Percentiles rank a stretch among this genome's conserved stretches.
Conservation (phyloP, 2,888 invertebrate genomes). For the Psylliodes chrysocephalus region DNA sequence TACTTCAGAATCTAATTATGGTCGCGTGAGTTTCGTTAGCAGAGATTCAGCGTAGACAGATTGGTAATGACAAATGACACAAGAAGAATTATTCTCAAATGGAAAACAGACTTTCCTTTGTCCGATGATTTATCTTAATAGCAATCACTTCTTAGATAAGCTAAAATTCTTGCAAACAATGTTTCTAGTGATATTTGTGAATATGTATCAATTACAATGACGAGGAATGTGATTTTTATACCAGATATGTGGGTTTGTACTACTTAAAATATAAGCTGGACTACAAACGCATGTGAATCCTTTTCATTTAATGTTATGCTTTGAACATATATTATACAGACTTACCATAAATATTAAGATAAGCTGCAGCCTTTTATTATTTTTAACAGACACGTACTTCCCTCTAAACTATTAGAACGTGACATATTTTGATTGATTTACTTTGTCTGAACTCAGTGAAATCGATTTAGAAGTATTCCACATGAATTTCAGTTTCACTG, state of each 20-base stretch:
- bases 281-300: too few species aligned
- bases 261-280: too few species aligned
- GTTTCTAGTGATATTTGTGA: too few species aligned
- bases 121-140: too few species aligned
- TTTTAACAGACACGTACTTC: slow-evolving; percentile 12
- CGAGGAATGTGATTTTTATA: too few species aligned
- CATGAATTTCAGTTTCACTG: slow-evolving; percentile 33
- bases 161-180: too few species aligned
- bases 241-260: too few species aligned
- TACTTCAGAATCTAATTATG: slow-evolving; percentile 36
- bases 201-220: too few species aligned
- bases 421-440: slow-evolving; percentile 27
- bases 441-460: slow-evolving; percentile 15
- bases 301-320: too few species aligned
- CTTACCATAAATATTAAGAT: slow-evolving; percentile 15
- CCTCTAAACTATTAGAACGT: slow-evolving; percentile 11
- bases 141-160: too few species aligned
- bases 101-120: background rate
- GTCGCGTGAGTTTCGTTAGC: slow-evolving; percentile 27
- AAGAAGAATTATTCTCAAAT: slow-evolving; percentile 7
- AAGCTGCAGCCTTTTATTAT: background rate
- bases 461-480: slow-evolving; percentile 30
- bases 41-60: slow-evolving; percentile 20
- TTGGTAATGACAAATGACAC: slow-evolving; percentile 12
- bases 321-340: too few species aligned